Evolutionary conservation across 2,888 invertebrate species (phyloP), one percentile per base, ranked within the genome.

Genomic region (Heliothis peltigera): DNA sequence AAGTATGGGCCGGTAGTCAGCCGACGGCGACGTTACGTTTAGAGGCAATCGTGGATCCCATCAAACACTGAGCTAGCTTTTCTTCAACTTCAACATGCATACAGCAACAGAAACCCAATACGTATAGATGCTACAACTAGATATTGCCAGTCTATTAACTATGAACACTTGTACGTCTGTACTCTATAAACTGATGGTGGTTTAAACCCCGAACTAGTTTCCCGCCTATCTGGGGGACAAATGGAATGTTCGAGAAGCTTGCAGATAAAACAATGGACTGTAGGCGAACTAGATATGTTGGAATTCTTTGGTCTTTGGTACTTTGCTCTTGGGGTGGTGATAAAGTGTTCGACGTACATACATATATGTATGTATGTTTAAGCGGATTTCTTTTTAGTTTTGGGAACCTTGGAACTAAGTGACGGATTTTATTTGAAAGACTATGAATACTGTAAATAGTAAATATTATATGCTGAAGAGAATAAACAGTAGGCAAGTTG

Each of bases 221-320:
- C 63, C 62, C 69, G 73, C 68, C 68, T 76, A 75, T 72, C 75
- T 78, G 73, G 75, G 74, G 72, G 64, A 82, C 83, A 83, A 81
- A 83, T 84, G 85, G 87, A 84, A 85, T 85, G 82, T 77, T 60
- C 65, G 46, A 65, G 58, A 67, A 62, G 70, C 79, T 79, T 77
- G 75, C 64, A 77, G 74, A 64, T 72, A 79, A 82, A 84, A 91
- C 91, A 91, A 90, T 89, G 80, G 28, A 32, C 77, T 86, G 91
- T 92, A 92, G 91, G 91, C 91, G 91, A 91, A 89, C 91, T 84
- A 87, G 91, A 84, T 84, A 35, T 35, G 42, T 51, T 17, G 18
- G 35, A 64, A 63, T 70, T 70, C 56, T 65, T 68, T 54, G 46
- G 58, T 60, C 22, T 1, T 3, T 32, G 32, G 32, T 32, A 28